Conservation (phyloP, 2,888 invertebrate genomes). For the Drosophila infuscata region DNA sequence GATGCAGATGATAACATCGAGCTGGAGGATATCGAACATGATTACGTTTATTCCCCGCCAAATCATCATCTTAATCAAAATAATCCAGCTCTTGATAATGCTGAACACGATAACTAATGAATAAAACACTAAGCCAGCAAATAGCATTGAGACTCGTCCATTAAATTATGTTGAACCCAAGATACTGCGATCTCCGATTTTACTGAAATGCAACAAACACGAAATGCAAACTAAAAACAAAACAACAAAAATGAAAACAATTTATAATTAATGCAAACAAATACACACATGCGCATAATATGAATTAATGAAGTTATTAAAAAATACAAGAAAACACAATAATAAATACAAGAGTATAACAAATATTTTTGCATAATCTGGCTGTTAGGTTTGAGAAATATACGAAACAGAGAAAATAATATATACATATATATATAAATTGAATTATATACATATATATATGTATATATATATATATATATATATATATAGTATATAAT, state of each 20-base stretch:
- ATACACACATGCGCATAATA: slow-evolving; percentile 48
- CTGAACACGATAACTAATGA: slow-evolving; percentile 46
- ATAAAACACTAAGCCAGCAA: slow-evolving; percentile 37
- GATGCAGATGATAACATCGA: slow-evolving; percentile 44
- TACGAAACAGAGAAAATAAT: slow-evolving; percentile 34
- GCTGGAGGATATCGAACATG: slow-evolving; percentile 44
- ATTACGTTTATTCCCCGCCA: slow-evolving; percentile 26
- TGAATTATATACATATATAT: slow-evolving; percentile 16
- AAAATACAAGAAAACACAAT: slow-evolving; percentile 39
- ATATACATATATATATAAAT: slow-evolving; percentile 18
- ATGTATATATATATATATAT: slow-evolving; percentile 39
- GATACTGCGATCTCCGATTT: slow-evolving; percentile 72
- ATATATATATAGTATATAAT: slow-evolving; percentile 43
- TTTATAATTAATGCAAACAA: slow-evolving; percentile 40
- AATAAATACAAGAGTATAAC: slow-evolving; percentile 52
- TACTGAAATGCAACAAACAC: slow-evolving; percentile 49
- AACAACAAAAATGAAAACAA: slow-evolving; percentile 8
- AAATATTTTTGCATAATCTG: slow-evolving; percentile 76
- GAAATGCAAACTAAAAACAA: slow-evolving; percentile 16
- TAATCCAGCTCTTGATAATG: slow-evolving; percentile 31
- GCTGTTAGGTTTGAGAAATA: slow-evolving; percentile 73
- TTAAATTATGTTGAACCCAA: slow-evolving; percentile 66
- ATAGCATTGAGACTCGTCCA: slow-evolving; percentile 67
- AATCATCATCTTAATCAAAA: slow-evolving; percentile 1
- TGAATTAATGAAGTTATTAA: slow-evolving; percentile 68